phyloP scores from a whole-genome alignment of 2,888 invertebrate species.

The Pyralis farinalis region DNA sequence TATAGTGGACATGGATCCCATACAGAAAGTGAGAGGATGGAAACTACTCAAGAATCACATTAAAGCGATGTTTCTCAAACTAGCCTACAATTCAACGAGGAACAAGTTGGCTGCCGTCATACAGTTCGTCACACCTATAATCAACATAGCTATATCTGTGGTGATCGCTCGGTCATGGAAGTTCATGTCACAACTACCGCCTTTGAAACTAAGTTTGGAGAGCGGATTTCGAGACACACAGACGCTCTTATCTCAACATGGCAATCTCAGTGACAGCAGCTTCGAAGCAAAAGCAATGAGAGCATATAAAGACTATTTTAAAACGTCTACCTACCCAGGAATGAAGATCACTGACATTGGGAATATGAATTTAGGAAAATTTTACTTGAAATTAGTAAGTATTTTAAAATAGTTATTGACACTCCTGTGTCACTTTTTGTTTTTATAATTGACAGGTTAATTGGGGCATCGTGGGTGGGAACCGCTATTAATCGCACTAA shows the following conservation, averaged over 20 bases:
- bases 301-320: constrained; percentile 58
- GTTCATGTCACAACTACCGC: constrained; percentile 79
- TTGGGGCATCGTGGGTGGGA: too few relatives aligned
- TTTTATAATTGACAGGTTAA: too few relatives aligned
- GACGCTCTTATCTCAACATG: constrained; percentile 48
- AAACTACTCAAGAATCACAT: constrained; percentile 62
- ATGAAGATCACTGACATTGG: constrained; percentile 57
- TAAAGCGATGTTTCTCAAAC: constrained; percentile 69
- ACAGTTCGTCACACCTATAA: constrained; percentile 66
- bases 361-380: constrained; percentile 48
- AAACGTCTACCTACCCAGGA: constrained; percentile 36
- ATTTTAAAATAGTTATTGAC: too few relatives aligned
- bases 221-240: constrained; percentile 58
- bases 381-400: constrained; percentile 70
- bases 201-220: constrained; percentile 76
- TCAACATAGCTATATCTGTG: constrained; percentile 67
- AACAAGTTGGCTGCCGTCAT: constrained; percentile 62
- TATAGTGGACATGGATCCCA: constrained; percentile 50
- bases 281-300: constrained; percentile 44
- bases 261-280: constrained; percentile 39
- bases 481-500: too few relatives aligned
- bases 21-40: constrained; percentile 61
- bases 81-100: constrained; percentile 57
- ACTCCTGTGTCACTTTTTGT: too few relatives aligned
- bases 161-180: constrained; percentile 68